Base-by-base conservation (phyloP, 1,140 invertebrate species). In the Hylaeus anthracinus region DNA sequence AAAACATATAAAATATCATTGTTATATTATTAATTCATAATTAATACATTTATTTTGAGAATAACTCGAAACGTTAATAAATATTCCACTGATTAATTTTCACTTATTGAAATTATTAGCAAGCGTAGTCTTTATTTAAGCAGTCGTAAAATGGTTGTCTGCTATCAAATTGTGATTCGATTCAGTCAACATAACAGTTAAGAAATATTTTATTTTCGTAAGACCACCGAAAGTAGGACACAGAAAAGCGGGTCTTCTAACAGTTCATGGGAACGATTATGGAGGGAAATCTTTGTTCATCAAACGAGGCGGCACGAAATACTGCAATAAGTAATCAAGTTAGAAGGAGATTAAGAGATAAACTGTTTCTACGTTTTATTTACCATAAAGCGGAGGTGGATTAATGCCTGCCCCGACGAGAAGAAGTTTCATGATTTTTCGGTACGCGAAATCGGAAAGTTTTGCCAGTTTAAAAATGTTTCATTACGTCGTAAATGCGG, bases 321-420 rank as follows among this genome's bases (percentile, higher is more conserved):
- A 77, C 53, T 58, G 72, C 66, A 81, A 78, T 15, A 51, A 51
- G 71, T 85, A 83, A 85, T 85, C 73, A 56, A 75, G 66, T 85
- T 85, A 58, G 43, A 61, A 5, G 71, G 55, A 79, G 71, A 82
- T 85, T 75, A 79, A 85, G 66, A 79, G 75, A 86, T 86, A 72
- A 83, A 80, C 56, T 69, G 72, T 86, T 82, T 67, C 66, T 45
- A 15, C 55, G 45, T 76, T 86, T 83, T 79, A 86, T 79, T 71
- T 64, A 83, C 70, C 85, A 69, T 76, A 82, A 85, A 85, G 66
- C 65, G 51, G 12, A 58, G 43, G 26, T 58, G 66, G 80, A 86
- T 85, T 86, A 79, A 86, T 75, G n/a, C 66, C 58, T 39, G 26
- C 26, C 71, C 15, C 43, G 75, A 79, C 65, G 72, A 82, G 56